A percentile compares a stretch with the other conserved stretches of the same genome.
phyloP scores from a whole-genome alignment of 2,113 vertebrate genomes.

The Amblyornis subalaris region DNA sequence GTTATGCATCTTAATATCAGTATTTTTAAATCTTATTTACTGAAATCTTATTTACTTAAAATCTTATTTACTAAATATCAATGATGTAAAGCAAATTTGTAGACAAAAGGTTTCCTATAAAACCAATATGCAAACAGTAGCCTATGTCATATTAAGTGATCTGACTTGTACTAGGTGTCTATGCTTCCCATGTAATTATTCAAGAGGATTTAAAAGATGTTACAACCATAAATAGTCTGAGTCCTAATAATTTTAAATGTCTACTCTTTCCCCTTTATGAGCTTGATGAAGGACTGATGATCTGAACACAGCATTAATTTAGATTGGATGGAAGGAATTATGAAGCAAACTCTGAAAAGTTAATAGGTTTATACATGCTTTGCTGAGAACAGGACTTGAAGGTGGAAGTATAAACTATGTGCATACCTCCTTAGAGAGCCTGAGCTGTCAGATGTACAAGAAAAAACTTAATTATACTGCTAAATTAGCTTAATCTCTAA shows the following conservation, averaged over 20 bases:
- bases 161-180: not conserved
- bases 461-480: not conserved
- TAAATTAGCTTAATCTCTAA: not conserved
- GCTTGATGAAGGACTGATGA: not conserved
- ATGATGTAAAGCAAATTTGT: not conserved
- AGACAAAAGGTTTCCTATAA: not conserved
- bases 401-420: not conserved
- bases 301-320: not conserved
- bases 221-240: not conserved
- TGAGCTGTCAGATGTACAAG: not conserved
- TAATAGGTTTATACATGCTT: not conserved
- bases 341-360: not conserved
- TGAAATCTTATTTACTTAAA: too few species aligned
- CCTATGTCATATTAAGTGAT: not conserved
- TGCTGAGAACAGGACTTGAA: not conserved
- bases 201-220: not conserved
- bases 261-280: not conserved
- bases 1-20: not conserved
- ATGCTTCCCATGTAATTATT: not conserved
- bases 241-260: not conserved
- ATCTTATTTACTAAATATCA: not conserved
- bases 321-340: not conserved
- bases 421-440: not conserved
- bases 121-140: not conserved
- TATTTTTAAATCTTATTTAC: not conserved